These are phyloP conservation scores for Clarias macrocephalus DNA, from an alignment of 2,113 vertebrate species.

Conservation along the genomic window DNA sequence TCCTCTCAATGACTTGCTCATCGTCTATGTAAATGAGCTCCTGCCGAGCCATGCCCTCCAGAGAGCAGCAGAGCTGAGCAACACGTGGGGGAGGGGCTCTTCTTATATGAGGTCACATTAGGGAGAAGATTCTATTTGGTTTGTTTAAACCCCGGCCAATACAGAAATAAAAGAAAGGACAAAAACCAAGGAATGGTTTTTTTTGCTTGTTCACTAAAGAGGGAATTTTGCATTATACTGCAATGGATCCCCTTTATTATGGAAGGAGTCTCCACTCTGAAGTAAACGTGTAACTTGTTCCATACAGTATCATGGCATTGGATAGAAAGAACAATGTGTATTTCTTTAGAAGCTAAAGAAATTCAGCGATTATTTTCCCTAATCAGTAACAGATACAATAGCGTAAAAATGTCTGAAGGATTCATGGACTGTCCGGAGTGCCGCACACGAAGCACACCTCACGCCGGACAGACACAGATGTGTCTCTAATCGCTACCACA, in stretches of 20 bases:
- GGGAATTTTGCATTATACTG: too few species aligned
- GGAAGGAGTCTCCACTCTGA: not conserved
- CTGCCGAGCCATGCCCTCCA: too few species aligned
- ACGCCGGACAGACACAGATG: conserved; percentile 53
- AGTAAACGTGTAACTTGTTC: not conserved
- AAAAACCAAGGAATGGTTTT: too few species aligned
- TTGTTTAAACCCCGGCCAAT: too few species aligned
- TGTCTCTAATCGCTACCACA: conserved; percentile 62
- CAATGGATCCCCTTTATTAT: not conserved
- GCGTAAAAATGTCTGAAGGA: not conserved
- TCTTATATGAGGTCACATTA: too few species aligned
- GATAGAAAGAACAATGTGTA: not conserved
- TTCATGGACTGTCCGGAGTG: not conserved
- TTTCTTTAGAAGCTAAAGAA: not conserved
- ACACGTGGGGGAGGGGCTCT: too few species aligned
- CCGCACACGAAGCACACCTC: conserved; percentile 31
- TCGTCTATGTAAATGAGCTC: too few species aligned
- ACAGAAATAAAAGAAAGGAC: too few species aligned
- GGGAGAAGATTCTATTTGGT: too few species aligned
- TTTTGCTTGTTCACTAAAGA: too few species aligned
- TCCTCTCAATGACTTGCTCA: too few species aligned
- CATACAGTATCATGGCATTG: not conserved
- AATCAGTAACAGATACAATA: not conserved
- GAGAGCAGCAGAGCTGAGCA: too few species aligned
- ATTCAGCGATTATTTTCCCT: not conserved